Evolutionary conservation across 2,113 vertebrate genomes (phyloP), one percentile per base, ranked within the genome.

Genomic region (Sylvietta virens): DNA sequence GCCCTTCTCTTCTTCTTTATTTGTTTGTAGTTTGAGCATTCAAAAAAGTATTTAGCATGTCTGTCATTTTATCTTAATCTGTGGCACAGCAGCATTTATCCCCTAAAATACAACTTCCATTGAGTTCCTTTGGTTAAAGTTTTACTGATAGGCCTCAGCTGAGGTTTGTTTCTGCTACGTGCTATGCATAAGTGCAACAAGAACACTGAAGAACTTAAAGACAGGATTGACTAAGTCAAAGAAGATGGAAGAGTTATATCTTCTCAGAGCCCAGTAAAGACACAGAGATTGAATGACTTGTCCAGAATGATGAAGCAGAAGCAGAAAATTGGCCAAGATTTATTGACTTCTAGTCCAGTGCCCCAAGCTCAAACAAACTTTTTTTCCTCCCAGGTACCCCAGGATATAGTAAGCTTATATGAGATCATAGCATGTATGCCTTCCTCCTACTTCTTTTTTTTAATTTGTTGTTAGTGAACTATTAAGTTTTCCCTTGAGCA

Each of bases 271-370:
- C 62, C 53, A 79, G 50, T 67, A 72, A 77, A 96, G 81, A 90
- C 81, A 71, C 31, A 80, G 67, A 91, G 78, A 79, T 81, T 35
- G 60, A 95, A 48, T 87, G 78, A 84, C 79, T 91, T 88, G 73
- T 86, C 81, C 65, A 45, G 69, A 76, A 60, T 85, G 89, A 84
- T 94, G 81, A 94, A 90, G 28, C 77, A 78, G 72, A 90, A 92
- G 35, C 64, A 12, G 48, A 66, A 93, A 92, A 81, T 18, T 42
- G 53, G 66, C 64, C 40, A 47, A 67, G 86, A 67, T 84, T 56
- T 87, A 86, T 78, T 88, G 79, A 73, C 61, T 88, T 44, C 12
- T 57, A 88, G 11, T 70, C 48, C 48, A 71, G 51, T 91, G 45
- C 40, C 24, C 33, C n/a, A 48, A 40, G 44, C n/a, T 89, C 40